Evolutionary conservation across 2,113 vertebrate genomes (phyloP).

Genomic region (Sinocyclocheilus rhinocerous): DNA sequence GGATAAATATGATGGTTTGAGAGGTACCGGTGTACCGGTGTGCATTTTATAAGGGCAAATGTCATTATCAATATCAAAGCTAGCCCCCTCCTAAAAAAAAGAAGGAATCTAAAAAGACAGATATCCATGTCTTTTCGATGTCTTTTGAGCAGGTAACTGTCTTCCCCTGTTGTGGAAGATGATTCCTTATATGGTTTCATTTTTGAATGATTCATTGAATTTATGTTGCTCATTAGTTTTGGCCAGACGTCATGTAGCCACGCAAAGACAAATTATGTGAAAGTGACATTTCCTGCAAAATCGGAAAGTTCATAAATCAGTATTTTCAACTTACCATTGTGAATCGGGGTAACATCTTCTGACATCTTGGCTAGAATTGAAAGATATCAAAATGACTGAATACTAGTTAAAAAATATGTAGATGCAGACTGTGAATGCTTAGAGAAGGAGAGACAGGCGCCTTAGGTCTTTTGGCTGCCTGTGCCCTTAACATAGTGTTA

Average conservation of each 20-base stretch:
- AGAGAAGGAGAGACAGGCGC: background rate
- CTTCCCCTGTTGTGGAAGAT: background rate
- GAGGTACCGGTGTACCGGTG: background rate
- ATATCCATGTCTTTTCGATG: too few species aligned
- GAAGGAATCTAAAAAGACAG: background rate
- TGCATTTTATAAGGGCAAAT: background rate
- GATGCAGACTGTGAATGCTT: background rate
- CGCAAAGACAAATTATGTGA: background rate
- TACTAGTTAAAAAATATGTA: too few species aligned
- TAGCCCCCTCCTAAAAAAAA: background rate
- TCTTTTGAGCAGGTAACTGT: background rate
- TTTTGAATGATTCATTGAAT: background rate
- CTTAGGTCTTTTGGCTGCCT: background rate
- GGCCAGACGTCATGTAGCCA: background rate
- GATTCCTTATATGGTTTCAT: too few species aligned
- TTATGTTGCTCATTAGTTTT: too few species aligned
- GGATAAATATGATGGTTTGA: background rate
- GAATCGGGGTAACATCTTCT: background rate
- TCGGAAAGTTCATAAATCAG: background rate
- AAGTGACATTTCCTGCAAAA: background rate
- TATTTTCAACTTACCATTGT: background rate
- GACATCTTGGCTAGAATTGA: too few species aligned
- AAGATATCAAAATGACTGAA: too few species aligned
- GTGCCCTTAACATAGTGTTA: slow-evolving; percentile 55
- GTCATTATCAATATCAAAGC: background rate